Percentiles rank a stretch among this genome's conserved stretches.
Evolutionary conservation across 2,113 vertebrate genomes (phyloP).

Genomic region (Myotis yumanensis): DNA sequence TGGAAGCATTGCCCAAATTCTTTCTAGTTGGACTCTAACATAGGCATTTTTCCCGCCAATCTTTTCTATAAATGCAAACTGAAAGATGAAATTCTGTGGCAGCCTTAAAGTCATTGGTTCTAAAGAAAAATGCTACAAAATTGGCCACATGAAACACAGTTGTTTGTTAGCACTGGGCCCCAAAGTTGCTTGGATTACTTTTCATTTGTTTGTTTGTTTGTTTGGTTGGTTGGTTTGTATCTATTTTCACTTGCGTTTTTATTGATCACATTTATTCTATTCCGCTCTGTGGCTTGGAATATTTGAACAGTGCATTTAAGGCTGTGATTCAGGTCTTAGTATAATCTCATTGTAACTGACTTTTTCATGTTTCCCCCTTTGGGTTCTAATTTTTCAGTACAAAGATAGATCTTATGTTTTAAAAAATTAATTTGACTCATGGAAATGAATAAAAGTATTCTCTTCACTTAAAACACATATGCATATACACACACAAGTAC

Average conservation of each 20-base stretch:
- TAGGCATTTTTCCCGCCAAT: not conserved
- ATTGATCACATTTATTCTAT: not conserved
- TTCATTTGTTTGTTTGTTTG: not conserved
- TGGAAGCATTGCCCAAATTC: conserved; percentile 73
- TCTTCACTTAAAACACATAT: not conserved
- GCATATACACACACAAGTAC: not conserved
- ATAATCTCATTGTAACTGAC: not conserved
- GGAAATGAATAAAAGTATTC: not conserved
- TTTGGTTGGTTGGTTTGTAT: not conserved
- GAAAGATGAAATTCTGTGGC: conserved; percentile 58
- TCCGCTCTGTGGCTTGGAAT: not conserved
- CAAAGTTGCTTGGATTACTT: not conserved
- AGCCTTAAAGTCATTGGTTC: conserved; percentile 5
- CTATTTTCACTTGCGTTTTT: conserved; percentile 14
- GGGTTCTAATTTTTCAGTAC: conserved; percentile 7
- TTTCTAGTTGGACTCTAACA: conserved; percentile 61
- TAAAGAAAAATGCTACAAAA: conserved; percentile 37
- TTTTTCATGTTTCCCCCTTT: not conserved
- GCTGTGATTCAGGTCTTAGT: not conserved
- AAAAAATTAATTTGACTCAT: conserved; percentile 39
- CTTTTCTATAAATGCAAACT: conserved; percentile 48
- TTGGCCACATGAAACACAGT: conserved; percentile 6
- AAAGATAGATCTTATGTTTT: conserved; percentile 16
- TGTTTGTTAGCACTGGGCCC: not conserved
- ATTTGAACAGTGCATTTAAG: not conserved